Evolutionary conservation across 1,140 invertebrate species (phyloP).

Genomic region (Phymastichus coffea): DNA sequence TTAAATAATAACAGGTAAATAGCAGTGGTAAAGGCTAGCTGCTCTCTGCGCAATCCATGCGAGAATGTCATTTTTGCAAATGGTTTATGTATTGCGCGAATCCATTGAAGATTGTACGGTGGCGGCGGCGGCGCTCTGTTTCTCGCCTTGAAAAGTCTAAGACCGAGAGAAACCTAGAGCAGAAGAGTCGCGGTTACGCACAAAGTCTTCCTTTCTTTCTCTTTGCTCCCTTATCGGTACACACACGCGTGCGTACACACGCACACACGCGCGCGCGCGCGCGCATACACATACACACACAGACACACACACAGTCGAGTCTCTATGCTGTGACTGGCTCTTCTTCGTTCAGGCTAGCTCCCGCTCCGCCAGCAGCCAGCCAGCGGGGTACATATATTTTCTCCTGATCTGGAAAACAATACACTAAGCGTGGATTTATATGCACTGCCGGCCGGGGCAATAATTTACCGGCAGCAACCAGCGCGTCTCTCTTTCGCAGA

Average conservation of each 20-base stretch:
- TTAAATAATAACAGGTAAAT: constrained; percentile 6
- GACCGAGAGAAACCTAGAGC: not conserved
- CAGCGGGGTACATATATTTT: constrained; percentile 50
- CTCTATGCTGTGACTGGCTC: not conserved
- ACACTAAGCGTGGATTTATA: constrained; percentile 52
- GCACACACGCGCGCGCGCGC: not conserved
- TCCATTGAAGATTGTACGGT: not conserved
- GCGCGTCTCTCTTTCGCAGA: constrained; percentile 6
- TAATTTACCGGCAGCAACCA: constrained; percentile 43
- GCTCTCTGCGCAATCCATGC: not conserved
- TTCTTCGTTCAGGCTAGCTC: constrained; percentile 1
- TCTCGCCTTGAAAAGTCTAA: not conserved
- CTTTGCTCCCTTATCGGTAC: too few relatives aligned
- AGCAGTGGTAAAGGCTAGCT: not conserved
- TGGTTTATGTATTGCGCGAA: not conserved
- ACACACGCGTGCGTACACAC: too few relatives aligned
- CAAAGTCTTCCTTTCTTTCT: too few relatives aligned
- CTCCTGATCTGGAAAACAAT: constrained; percentile 57
- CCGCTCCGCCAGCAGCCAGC: not conserved
- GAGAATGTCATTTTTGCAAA: constrained; percentile 4
- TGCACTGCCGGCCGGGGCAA: constrained; percentile 41
- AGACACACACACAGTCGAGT: not conserved
- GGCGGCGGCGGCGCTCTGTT: not conserved
- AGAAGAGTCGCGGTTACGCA: too few relatives aligned
- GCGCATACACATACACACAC: not conserved